A percentile compares a stretch with the other conserved stretches of the same genome.
Evolutionary conservation across 2,113 vertebrate genomes (phyloP).

Genomic region (Brienomyrus longianalis): DNA sequence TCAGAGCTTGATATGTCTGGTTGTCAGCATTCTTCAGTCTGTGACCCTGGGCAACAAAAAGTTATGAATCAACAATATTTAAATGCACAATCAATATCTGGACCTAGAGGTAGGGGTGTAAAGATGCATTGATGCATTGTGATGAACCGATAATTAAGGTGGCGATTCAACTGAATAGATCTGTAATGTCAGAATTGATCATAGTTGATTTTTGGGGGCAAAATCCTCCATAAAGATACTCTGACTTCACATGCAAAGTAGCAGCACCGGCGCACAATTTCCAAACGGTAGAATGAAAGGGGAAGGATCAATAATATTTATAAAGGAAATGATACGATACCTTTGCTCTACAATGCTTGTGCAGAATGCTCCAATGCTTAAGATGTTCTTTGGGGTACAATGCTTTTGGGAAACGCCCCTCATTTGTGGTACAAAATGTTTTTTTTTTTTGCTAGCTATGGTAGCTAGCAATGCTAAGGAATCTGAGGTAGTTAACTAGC

Average conservation of each 20-base stretch:
- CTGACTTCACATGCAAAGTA: neutral
- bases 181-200: neutral
- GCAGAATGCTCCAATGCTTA: neutral
- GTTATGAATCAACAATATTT: neutral
- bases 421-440: neutral
- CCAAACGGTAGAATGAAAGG: neutral
- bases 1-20: slow-evolving; percentile 91
- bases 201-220: neutral
- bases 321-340: neutral
- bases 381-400: neutral
- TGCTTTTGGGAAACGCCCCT: neutral
- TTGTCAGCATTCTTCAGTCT: slow-evolving; percentile 95
- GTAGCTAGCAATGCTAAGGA: neutral
- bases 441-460: neutral
- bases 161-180: neutral
- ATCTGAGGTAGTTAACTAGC: neutral
- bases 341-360: neutral
- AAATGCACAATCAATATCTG: neutral
- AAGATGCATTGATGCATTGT: neutral
- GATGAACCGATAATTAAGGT: neutral
- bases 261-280: neutral
- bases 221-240: neutral
- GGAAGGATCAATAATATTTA: neutral
- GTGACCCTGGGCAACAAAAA: slow-evolving; percentile 68
- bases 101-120: neutral